Percentiles rank a stretch among this genome's conserved stretches.
Conservation (phyloP, 1,140 invertebrate species). For the Spodoptera frugiperda region DNA sequence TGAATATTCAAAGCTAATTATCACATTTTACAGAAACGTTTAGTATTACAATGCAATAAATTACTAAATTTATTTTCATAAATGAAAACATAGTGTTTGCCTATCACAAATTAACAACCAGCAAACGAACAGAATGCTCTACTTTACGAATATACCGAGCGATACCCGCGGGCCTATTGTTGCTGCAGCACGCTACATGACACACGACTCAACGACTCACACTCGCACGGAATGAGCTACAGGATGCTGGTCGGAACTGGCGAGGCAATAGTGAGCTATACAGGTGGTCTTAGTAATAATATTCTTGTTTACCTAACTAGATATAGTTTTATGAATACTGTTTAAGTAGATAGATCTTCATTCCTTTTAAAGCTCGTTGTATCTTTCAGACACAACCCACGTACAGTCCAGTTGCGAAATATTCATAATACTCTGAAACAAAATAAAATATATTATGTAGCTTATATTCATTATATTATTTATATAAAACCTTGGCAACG, state of each 20-base stretch:
- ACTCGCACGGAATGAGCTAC: constrained; percentile 33
- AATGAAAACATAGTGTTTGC: constrained; percentile 49
- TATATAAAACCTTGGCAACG: constrained; percentile 16
- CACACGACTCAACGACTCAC: constrained; percentile 4
- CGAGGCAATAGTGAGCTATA: constrained; percentile 74
- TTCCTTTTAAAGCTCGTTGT: constrained; percentile 72
- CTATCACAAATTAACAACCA: constrained; percentile 52
- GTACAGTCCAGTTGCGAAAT: constrained; percentile 58
- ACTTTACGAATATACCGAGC: constrained; percentile 15
- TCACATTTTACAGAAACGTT: constrained; percentile 77
- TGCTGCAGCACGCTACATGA: not conserved
- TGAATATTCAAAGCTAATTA: constrained; percentile 79
- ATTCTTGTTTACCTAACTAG: constrained; percentile 73
- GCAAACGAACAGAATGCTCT: constrained; percentile 42
- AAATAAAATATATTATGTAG: constrained; percentile 46
- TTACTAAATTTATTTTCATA: constrained; percentile 55
- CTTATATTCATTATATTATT: constrained; percentile 9
- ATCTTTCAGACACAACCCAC: constrained; percentile 63
- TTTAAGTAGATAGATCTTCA: constrained; percentile 83
- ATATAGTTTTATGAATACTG: constrained; percentile 84
- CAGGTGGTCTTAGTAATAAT: constrained; percentile 65
- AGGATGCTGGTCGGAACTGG: constrained; percentile 64
- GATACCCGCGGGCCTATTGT: not conserved
- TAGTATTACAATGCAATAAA: constrained; percentile 59
- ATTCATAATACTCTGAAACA: constrained; percentile 74